phyloP scores from a whole-genome alignment of 2,888 invertebrate species.

The Acanthococcus lagerstroemiae region DNA sequence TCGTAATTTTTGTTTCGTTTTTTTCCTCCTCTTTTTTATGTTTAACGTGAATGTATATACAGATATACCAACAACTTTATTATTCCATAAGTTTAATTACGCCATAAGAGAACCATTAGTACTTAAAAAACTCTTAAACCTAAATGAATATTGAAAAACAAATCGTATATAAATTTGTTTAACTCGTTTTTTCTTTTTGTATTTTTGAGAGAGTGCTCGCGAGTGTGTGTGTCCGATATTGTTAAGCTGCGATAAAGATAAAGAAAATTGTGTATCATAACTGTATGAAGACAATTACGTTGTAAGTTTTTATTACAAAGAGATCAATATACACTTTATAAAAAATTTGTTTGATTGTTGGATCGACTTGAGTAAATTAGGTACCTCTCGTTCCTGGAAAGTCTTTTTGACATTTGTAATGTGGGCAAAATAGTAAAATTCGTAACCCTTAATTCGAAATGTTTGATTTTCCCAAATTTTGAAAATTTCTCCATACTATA shows the following conservation, averaged over 20 bases:
- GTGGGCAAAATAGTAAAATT: too few species aligned
- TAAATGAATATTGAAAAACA: neutral
- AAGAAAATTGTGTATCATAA: too few species aligned
- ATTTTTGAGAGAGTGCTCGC: neutral
- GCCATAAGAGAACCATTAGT: slow-evolving; percentile 13
- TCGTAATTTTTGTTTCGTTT: neutral
- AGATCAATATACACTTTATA: too few species aligned
- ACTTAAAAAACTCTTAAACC: neutral
- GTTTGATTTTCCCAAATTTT: too few species aligned
- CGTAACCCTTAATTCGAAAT: too few species aligned
- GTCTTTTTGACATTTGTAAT: too few species aligned
- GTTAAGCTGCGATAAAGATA: neutral
- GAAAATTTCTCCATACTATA: too few species aligned
- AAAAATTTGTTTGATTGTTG: too few species aligned
- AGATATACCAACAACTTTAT: slow-evolving; percentile 16
- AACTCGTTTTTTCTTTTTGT: neutral
- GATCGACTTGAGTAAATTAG: too few species aligned
- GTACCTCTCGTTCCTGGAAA: too few species aligned
- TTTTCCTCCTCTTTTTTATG: neutral
- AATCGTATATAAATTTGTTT: neutral
- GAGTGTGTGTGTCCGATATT: neutral
- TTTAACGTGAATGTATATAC: slow-evolving; percentile 3
- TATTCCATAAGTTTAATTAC: slow-evolving; percentile 15
- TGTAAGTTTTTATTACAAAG: too few species aligned
- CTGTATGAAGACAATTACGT: too few species aligned